Base-by-base conservation (phyloP, 1,140 invertebrate genomes). In the Drosophila dunni region DNA sequence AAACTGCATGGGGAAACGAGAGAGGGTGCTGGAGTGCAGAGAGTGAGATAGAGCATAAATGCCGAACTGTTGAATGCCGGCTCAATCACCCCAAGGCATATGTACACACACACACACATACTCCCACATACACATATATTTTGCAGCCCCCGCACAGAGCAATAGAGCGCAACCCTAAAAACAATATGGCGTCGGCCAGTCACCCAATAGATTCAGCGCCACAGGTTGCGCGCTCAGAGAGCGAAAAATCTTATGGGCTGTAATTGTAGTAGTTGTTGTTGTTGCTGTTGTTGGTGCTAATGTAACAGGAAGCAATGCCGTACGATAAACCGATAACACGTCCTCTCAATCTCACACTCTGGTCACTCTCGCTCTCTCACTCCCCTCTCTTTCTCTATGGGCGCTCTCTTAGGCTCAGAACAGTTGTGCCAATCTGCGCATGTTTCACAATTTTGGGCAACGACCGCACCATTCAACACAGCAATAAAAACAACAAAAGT, bases 51-150 rank as follows among this genome's bases (percentile, higher is more conserved):
- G 60, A 69, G 53, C 46, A 36, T 34, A 54, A 71, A 76, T 76
- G 82, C 85, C 86, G 85, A 90, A 90, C 85, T 90, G 85, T 90
- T 90, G 85, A 90, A 90, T 90, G 85, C 85, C 85, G 85, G 86
- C 50, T 72, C 75, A 75, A 70, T 62, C 58, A 67, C 51, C 61
- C 24, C 46, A 75, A 40, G 38, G 46, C 34, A 62, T 17, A 64
- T 29, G 24, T 29, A 29, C 24, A 29, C 1, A 29, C 6, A 29
- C 24, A 29, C 24, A 29, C 24, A 29, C 24, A 29, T 4, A 29
- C 6, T 20, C 17, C 17, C 17, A 29, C 24, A 29, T 29, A 29
- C 24, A 29, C 5, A 29, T 29, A 29, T 29, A 5, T 65, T 65
- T 67, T 74, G 50, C 66, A 69, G 56, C 54, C 46, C 57, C 42